Conservation (phyloP, 2,888 invertebrate species). For the Andricus quercusramuli region DNA sequence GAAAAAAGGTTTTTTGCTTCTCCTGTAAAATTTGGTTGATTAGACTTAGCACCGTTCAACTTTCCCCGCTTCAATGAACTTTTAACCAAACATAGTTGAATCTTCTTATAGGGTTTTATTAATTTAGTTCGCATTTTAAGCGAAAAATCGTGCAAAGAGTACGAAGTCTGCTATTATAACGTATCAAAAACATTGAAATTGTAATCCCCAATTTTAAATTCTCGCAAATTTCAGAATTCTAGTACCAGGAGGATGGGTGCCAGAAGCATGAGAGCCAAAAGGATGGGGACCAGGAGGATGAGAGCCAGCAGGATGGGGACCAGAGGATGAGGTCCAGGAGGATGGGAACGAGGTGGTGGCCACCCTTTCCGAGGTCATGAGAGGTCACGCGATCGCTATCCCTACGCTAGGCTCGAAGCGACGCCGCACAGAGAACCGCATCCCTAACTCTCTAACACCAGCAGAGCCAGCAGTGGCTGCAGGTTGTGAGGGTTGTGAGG, state of each 20-base stretch:
- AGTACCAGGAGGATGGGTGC: neutral
- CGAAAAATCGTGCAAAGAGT: no score
- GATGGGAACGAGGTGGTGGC: slow-evolving; percentile 28
- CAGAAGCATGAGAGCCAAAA: neutral
- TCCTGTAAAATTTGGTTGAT: no score
- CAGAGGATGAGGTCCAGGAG: neutral
- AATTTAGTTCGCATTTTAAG: no score
- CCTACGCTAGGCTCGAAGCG: slow-evolving; percentile 49
- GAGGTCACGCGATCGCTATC: slow-evolving; percentile 68
- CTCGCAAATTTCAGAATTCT: neutral
- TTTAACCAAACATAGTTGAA: no score
- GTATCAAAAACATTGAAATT: neutral
- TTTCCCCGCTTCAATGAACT: no score
- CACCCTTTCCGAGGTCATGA: slow-evolving; percentile 54
- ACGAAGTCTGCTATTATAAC: neutral
- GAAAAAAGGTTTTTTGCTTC: no score
- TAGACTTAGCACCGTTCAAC: no score
- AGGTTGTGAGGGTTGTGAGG: slow-evolving; percentile 12
- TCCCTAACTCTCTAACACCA: slow-evolving; percentile 44
- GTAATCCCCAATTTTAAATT: neutral
- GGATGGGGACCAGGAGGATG: neutral
- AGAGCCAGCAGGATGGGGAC: neutral
- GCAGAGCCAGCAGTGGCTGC: slow-evolving; percentile 54
- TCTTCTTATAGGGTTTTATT: no score
- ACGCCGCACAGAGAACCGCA: slow-evolving; percentile 44